Evolutionary conservation across 2,113 vertebrate species (phyloP).

Genomic region (Limanda limanda): DNA sequence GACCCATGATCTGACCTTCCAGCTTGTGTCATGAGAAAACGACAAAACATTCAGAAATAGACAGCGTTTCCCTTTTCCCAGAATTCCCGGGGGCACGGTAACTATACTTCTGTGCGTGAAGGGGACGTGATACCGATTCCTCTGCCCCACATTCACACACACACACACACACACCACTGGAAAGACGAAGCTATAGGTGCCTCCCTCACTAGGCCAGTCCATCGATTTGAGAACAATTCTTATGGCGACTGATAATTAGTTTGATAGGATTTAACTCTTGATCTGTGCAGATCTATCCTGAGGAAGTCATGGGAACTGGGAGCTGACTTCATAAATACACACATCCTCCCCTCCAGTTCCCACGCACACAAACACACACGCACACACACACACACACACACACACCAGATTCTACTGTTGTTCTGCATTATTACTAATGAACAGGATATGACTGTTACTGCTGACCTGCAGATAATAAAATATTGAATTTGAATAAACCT

Average conservation of each 20-base stretch:
- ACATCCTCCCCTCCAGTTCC: constrained; percentile 55
- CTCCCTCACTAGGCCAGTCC: neutral
- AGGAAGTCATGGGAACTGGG: constrained; percentile 47
- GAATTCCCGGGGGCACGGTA: constrained; percentile 27
- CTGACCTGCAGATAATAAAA: no score
- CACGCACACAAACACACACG: constrained; percentile 16
- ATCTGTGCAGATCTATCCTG: constrained; percentile 2
- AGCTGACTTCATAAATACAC: constrained; percentile 37
- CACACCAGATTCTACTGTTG: neutral
- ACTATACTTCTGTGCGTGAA: neutral
- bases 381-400: neutral
- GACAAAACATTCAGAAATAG: constrained; percentile 10
- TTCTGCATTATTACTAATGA: no score
- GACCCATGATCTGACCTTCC: constrained; percentile 32
- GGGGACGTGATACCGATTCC: neutral
- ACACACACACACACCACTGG: no score
- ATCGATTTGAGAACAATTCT: neutral
- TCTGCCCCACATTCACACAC: no score
- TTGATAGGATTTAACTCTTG: neutral
- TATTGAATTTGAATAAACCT: no score
- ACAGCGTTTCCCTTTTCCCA: constrained; percentile 47
- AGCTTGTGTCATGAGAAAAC: constrained; percentile 63
- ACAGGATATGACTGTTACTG: no score
- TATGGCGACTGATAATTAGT: neutral
- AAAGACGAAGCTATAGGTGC: neutral